Conservation (phyloP, 2,113 vertebrate species). For the Axis porcinus region DNA sequence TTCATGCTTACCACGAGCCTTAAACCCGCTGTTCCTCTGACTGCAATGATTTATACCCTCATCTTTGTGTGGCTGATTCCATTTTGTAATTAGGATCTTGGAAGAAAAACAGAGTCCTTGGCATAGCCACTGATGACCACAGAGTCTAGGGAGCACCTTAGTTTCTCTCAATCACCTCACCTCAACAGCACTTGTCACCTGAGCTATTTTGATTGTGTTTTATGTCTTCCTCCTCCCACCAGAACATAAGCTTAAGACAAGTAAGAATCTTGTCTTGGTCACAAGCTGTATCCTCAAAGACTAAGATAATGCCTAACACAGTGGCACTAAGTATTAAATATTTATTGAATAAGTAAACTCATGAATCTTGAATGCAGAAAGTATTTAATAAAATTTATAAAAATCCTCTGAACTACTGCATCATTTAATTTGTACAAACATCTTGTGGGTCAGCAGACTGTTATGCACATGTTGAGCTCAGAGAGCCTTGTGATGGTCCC, state of each 20-base stretch:
- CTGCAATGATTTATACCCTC: rapidly evolving
- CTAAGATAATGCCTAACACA: background rate
- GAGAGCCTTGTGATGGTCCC: background rate
- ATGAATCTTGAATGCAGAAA: background rate
- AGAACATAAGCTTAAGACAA: background rate
- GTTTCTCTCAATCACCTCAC: background rate
- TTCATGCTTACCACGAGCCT: background rate
- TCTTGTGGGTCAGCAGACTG: background rate
- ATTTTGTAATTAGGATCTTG: background rate
- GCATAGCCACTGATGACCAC: background rate
- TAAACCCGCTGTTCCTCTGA: background rate
- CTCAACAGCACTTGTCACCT: background rate
- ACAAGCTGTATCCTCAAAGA: background rate
- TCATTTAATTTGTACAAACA: background rate
- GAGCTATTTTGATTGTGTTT: background rate
- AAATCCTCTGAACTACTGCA: background rate
- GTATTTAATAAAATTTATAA: background rate
- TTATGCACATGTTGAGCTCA: background rate
- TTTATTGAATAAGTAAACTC: background rate
- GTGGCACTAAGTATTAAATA: background rate
- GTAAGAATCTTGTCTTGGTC: background rate
- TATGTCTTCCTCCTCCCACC: background rate
- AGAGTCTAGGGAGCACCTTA: background rate
- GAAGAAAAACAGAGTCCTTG: background rate
- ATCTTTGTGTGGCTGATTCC: background rate